Conservation (phyloP, 2,888 invertebrate genomes). For the Corythucha ciliata region DNA sequence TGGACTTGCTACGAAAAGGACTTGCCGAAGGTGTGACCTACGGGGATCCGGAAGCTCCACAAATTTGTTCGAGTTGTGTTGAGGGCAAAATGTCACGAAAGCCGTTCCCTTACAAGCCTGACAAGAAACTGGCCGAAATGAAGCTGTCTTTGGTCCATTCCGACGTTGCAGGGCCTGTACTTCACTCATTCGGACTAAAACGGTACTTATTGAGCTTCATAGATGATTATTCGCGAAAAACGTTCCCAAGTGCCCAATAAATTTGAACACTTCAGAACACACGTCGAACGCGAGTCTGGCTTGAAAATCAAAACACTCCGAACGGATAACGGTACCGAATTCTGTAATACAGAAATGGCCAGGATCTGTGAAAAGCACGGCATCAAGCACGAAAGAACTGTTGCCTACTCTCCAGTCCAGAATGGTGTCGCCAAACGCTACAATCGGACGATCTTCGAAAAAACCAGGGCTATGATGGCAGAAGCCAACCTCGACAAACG, state of each 20-base stretch:
- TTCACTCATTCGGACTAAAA: no score
- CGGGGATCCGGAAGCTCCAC: neutral
- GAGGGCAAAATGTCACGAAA: constrained; percentile 18
- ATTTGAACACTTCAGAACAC: neutral
- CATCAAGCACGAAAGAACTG: neutral
- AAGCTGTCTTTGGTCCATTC: constrained; percentile 30
- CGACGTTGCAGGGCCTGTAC: constrained; percentile 32
- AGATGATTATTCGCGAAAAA: constrained; percentile 28
- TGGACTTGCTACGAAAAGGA: constrained; percentile 10
- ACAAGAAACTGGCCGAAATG: constrained; percentile 14
- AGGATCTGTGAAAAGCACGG: no score
- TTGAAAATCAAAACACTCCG: neutral
- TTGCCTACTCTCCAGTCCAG: neutral
- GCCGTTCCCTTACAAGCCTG: constrained; percentile 17
- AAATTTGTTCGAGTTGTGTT: constrained; percentile 18
- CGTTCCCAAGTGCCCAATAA: neutral
- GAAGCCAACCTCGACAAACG: constrained; percentile 32
- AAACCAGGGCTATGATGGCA: constrained; percentile 35
- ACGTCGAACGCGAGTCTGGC: neutral
- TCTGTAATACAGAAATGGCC: no score
- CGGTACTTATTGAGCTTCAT: constrained; percentile 29
- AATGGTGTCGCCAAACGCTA: no score
- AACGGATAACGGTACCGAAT: constrained; percentile 4
- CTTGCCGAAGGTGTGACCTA: constrained; percentile 16
- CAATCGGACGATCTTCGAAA: no score